Percentiles rank a stretch among this genome's conserved stretches.
phyloP scores from a whole-genome alignment of 2,113 vertebrate species.

The Lycaon pictus region DNA sequence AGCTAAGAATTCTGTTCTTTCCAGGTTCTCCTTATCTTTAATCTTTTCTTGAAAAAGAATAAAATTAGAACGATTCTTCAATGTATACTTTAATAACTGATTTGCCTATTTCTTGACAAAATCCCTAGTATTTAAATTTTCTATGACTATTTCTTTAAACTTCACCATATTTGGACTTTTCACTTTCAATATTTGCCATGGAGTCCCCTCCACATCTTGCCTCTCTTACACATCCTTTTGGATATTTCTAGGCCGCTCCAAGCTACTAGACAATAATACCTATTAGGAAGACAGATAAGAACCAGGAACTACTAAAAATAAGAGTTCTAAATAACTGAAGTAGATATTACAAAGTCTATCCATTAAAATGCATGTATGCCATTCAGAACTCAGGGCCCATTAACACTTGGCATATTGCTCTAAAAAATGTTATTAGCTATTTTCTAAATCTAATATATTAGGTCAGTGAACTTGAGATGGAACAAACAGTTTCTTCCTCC shows the following conservation, averaged over 20 bases:
- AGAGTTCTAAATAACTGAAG: background rate
- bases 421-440: background rate
- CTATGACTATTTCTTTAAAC: background rate
- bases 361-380: background rate
- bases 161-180: background rate
- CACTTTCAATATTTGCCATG: background rate
- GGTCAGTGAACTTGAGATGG: background rate
- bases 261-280: background rate
- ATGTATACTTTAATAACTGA: background rate
- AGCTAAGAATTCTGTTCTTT: conserved; percentile 12
- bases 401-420: background rate
- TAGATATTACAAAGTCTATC: background rate
- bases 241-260: background rate
- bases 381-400: background rate
- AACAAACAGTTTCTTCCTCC: background rate
- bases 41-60: conserved; percentile 5
- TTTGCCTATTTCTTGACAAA: conserved; percentile 15
- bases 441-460: background rate
- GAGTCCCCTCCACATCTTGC: background rate
- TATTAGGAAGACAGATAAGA: background rate
- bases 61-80: background rate
- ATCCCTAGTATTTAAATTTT: conserved; percentile 8
- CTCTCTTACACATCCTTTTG: conserved; percentile 11
- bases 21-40: background rate
- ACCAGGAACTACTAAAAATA: conserved; percentile 5